Conservation (phyloP, 2,113 vertebrate species). For the Charadrius vociferus region DNA sequence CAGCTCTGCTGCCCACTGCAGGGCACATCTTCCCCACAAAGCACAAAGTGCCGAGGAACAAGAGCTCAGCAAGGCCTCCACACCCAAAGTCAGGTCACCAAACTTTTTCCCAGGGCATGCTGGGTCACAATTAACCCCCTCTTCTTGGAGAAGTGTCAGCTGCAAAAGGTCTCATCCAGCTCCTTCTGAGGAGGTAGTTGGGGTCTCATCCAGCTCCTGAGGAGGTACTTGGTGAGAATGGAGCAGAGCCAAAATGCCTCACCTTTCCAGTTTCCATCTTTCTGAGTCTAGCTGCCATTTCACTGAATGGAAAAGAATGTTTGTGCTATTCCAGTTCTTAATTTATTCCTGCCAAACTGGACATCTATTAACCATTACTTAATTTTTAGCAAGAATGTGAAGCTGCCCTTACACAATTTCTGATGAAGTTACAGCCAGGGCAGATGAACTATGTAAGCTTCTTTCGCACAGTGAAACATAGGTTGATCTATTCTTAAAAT, state of each 20-base stretch:
- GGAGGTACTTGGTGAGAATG: not conserved
- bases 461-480: not conserved
- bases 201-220: not conserved
- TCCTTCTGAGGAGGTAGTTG: not conserved
- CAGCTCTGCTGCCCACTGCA: not conserved
- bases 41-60: accelerated
- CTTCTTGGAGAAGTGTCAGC: not conserved
- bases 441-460: not conserved
- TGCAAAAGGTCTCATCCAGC: not conserved
- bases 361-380: not conserved
- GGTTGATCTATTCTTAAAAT: not conserved
- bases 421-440: not conserved
- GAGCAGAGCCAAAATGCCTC: not conserved
- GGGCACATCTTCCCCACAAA: accelerated
- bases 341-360: not conserved
- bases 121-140: not conserved
- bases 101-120: not conserved
- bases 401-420: not conserved
- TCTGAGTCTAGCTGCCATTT: not conserved
- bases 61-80: not conserved
- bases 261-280: not conserved
- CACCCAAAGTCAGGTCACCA: not conserved
- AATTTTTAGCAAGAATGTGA: not conserved
- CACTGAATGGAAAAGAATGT: not conserved
- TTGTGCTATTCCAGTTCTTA: not conserved